Base-by-base conservation (phyloP, 1,140 invertebrate species). In the Cydia amplana region DNA sequence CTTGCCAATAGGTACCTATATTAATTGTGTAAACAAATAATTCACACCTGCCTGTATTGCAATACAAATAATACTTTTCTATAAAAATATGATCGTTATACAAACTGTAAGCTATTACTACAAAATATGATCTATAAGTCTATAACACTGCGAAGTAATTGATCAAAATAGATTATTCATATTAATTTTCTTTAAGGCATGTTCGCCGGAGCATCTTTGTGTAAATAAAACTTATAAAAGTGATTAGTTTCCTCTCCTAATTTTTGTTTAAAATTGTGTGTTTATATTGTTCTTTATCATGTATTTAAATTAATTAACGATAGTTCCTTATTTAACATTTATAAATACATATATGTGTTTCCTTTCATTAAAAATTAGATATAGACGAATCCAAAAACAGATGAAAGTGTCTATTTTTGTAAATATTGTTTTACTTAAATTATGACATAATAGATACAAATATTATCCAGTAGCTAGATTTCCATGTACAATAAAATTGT, bases 401-500 rank as follows among this genome's bases (percentile, higher is more conserved):
- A 89, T 81, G 78, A 85, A 86, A 87, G 83, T 88, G 89, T 88
- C 89, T 91, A 92, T 91, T 92, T 91, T 92, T 92, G 91, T 92
- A 92, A 92, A 92, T 92, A 92, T 87, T 79, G 76, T 90, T 89
- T 91, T 89, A 91, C 88, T 89, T 90, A 89, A 90, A 89, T 90
- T 91, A 89, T 91, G 87, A 88, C 86, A 89, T 91, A 89, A 85
- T 60, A 86, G 86, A 85, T 87, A 73, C 85, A 91, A 87, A 85
- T 90, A 90, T 91, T 81, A 78, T 82, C 88, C 88, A 85, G 85
- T 91, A 90, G 89, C 76, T 92, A 92, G 91, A 86, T 91, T 89
- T 89, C 84, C 90, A 90, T 92, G 91, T 92, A 92, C 89, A 91
- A 91, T 91, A 91, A 91, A 92, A 92, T 91, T 90, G 88, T 92